Conservation (phyloP, 64 coral and sea anemone genomes). For the Porites lutea region DNA sequence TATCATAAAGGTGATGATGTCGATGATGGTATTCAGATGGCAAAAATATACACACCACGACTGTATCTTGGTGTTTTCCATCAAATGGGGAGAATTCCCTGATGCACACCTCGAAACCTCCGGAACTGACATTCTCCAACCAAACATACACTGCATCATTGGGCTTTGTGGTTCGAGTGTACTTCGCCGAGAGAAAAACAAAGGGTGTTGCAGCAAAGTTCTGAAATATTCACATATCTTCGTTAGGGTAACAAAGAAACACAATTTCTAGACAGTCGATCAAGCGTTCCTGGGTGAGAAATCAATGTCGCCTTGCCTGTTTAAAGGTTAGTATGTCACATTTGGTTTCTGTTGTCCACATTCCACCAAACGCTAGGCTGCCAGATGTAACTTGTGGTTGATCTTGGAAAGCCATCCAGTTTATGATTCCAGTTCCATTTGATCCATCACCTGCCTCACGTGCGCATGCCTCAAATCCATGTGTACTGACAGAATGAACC, state of each 20-base stretch:
- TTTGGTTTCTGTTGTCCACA: conserved; percentile 37
- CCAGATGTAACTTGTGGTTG: not conserved
- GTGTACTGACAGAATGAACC: conserved; percentile 2
- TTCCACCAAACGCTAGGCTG: not conserved
- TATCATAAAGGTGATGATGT: not conserved
- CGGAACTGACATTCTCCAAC: not conserved
- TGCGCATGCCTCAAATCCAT: conserved; percentile 39
- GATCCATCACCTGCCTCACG: conserved; percentile 9
- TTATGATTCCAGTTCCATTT: conserved; percentile 22
- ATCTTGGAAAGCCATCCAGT: conserved; percentile 54
- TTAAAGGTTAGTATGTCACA: conserved; percentile 16
- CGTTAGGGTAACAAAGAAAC: too few species aligned
- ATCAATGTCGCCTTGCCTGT: not conserved
- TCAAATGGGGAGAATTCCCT: conserved; percentile 40
- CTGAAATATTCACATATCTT: not conserved
- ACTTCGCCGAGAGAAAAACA: not conserved
- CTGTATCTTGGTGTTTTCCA: conserved; percentile 30
- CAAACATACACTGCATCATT: conserved; percentile 45
- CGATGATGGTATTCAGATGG: too few species aligned
- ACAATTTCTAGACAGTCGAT: too few species aligned
- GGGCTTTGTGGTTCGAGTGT: not conserved
- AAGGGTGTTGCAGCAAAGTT: not conserved
- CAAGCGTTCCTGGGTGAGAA: too few species aligned
- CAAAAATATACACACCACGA: not conserved
- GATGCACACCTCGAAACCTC: conserved; percentile 24